Base-by-base conservation (phyloP, 2,113 vertebrate species). In the Platysteira castanea region DNA sequence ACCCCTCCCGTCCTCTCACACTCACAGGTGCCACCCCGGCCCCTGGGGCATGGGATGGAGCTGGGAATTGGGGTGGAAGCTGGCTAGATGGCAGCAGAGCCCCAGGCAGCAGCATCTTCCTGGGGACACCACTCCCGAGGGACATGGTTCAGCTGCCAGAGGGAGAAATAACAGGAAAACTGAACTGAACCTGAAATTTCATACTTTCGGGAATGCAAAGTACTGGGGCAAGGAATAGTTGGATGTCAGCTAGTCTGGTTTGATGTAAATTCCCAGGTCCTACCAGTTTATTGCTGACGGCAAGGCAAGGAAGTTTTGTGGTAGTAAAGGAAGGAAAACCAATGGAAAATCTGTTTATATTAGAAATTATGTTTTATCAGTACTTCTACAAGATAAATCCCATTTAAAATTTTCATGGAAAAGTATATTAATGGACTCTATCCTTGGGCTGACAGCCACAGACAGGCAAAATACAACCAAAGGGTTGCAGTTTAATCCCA, bases 11-110 rank as follows among this genome's bases (percentile, higher is more conserved):
- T 10, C 6, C 30, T 9, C 49, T 20, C 89, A 57, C 10, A 2
- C 9, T 15, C 80, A 2, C 28, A 41, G 8, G 24, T 10, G 59
- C 21, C n/a, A n/a, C 33, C 22, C 26, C 2, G 0, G 15, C 12
- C 53, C 56, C 49, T 2, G 1, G 21, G 37, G 7, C 46, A 35
- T 0, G 41, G 12, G 11, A 31, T n/a, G 15, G 74, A 46, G 52
- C 61, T 41, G 2, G 20, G 22, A 23, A 8, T 0, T 37, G 44
- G 39, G 47, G 26, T 60, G 65, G 81, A 79, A 54, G 49, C 3
- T 86, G 95, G 88, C 95, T 95, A 96, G 92, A 15, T 96, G 96
- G 95, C 96, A 96, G 96, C 93, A 97, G 76, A 96, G 68, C 60
- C 85, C 83, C 52, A n/a, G 86, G 4, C 69, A 81, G 92, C 81